Base-by-base conservation (phyloP, 1,140 invertebrate species). In the Meteorus sp. region DNA sequence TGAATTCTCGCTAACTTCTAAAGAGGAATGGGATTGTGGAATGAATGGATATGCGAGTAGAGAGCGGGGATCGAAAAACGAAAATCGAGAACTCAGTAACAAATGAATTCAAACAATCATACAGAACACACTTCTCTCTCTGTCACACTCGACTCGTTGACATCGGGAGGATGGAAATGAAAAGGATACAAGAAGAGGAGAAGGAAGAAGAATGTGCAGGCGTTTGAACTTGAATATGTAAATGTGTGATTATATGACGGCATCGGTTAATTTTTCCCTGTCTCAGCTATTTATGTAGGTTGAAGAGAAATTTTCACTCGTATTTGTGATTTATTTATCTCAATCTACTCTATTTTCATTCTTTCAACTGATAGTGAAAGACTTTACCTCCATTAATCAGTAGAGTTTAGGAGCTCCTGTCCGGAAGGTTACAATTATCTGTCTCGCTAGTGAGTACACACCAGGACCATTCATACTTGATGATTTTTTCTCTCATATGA, bases 81-180 rank as follows among this genome's bases (percentile, higher is more conserved):
- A n/a, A n/a, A n/a, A n/a, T n/a, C n/a, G n/a, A n/a, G n/a, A n/a
- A n/a, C n/a, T n/a, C n/a, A 63, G 59, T 64, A 59, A 64, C 60
- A 56, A 64, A 64, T 64, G 59, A 64, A 64, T 61, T 61, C 56
- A 50, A 62, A 62, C 52, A 20, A 54, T 51, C 17, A 47, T 29
- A 29, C n/a, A n/a, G n/a, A n/a, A n/a, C n/a, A n/a, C n/a, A n/a
- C n/a, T 43, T 55, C 29, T 25, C 29, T 35, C 22, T 25, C 11
- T 13, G 9, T 29, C 8, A 15, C 45, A 50, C 33, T 53, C n/a
- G n/a, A n/a, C n/a, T n/a, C n/a, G n/a, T n/a, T n/a, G n/a, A n/a
- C n/a, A n/a, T n/a, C n/a, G n/a, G n/a, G n/a, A n/a, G n/a, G n/a
- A n/a, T n/a, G n/a, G n/a, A n/a, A n/a, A n/a, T n/a, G n/a, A n/a